Base-by-base conservation (phyloP, 2,888 invertebrate species). In the Barypeithes pellucidus region DNA sequence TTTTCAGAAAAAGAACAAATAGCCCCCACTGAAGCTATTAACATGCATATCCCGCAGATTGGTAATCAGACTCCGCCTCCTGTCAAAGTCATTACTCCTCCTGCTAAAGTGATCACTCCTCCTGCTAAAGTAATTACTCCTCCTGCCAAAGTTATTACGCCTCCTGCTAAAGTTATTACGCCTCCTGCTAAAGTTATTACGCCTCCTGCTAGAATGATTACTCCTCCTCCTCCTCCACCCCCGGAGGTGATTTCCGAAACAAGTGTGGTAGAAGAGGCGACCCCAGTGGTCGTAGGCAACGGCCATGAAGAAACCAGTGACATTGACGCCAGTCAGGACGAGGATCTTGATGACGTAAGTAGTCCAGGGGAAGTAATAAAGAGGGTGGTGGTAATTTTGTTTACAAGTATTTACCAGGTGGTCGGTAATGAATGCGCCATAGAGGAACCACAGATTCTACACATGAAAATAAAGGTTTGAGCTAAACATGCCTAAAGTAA, bases 311-410 rank as follows among this genome's bases (percentile, higher is more conserved):
- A 89, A 81, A 86, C 84, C 79, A 57, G 54, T 57, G 54, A 57
- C 11, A n/a, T 24, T 11, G 91, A 91, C 73, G 90, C 90, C 29
- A 90, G 89, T 77, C 91, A 90, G 68, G 92, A 91, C 79, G 91
- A 81, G 39, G 93, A 92, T 76, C 89, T 90, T 79, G 87, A 91
- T 77, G 90, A 90, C 87, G 91, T 92, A 87, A 87, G 88, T 86
- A 60, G 18, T 43, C 12, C 20, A 14, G 9, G 16, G 43, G 12
- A 11, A 14, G 24, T 62, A 43, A n/a, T n/a, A n/a, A n/a, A n/a
- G 12, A 20, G 9, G 62, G 29, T 43, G 22, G 16, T 62, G 43
- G 41, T 11, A 1, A 29, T 5, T 4, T n/a, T n/a, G n/a, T n/a
- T n/a, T n/a, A n/a, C n/a, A n/a, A n/a, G n/a, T n/a, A n/a, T n/a